Percentiles rank a stretch among this genome's conserved stretches.
Evolutionary conservation across 2,888 invertebrate genomes (phyloP).

Genomic region (Agrilus biguttatus): DNA sequence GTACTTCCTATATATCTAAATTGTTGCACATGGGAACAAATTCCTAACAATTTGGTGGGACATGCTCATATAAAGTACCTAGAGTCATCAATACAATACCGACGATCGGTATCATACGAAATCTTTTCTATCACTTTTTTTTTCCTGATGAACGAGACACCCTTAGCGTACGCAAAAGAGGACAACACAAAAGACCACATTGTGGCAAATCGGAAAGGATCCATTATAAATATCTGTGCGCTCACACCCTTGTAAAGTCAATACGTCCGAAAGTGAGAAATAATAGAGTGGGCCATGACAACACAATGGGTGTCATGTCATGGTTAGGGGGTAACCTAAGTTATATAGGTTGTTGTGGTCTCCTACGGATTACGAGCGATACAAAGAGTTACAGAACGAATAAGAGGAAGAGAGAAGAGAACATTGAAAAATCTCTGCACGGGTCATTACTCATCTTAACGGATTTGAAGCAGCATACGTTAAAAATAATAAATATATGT

Average conservation of each 20-base stretch:
- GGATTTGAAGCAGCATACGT: constrained; percentile 9
- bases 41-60: too few relatives aligned
- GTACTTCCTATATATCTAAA: too few relatives aligned
- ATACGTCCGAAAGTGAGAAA: constrained; percentile 29
- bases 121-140: too few relatives aligned
- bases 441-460: constrained; percentile 14
- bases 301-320: constrained; percentile 30
- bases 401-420: too few relatives aligned
- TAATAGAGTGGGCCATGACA: constrained; percentile 26
- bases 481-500: neutral
- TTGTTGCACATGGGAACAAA: too few relatives aligned
- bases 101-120: too few relatives aligned
- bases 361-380: constrained; percentile 4
- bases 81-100: too few relatives aligned
- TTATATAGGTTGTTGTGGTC: constrained; percentile 8
- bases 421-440: constrained; percentile 3
- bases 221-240: constrained; percentile 7
- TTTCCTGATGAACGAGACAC: too few relatives aligned
- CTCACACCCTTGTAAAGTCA: constrained; percentile 26
- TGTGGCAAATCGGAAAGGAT: constrained; percentile 6
- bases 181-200: constrained; percentile 3
- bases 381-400: too few relatives aligned
- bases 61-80: too few relatives aligned
- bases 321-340: constrained; percentile 13
- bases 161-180: constrained; percentile 2